Base-by-base conservation (phyloP, 2,113 vertebrate genomes). In the Atrichornis clamosus region DNA sequence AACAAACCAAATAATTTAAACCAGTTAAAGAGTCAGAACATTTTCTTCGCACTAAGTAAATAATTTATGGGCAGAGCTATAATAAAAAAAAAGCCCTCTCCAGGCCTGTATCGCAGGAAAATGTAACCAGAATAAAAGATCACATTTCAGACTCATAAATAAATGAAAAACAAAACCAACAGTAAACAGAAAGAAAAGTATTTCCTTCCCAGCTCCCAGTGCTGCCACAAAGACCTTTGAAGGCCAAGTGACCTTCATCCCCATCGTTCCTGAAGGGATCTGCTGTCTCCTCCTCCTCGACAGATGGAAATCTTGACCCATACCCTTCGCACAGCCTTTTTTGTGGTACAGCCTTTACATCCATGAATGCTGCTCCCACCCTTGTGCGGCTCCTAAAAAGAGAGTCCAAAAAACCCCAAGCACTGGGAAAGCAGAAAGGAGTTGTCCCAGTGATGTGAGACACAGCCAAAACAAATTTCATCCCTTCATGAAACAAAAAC, bases 1-100 rank as follows among this genome's bases (percentile, higher is more conserved):
- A 96, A 94, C 75, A 97, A 97, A 94, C 77, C 93, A 94, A 97
- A 96, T 97, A 91, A 97, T 96, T 97, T 97, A 97, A 97, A 97
- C 69, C 94, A 81, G 94, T 96, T 97, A 97, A 97, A 91, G 90
- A 96, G 90, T 96, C 91, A 93, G 94, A 97, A 92, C 89, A 84
- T 95, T 97, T 97, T 96, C 82, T 94, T 95, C 87, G 75, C 72
- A 83, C 87, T 76, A 94, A 89, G 55, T 97, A 94, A 98, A 97
- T 97, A 96, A 98, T 97, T 98, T 96, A 97, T 97, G 63, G 86
- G 73, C 59, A 90, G 37, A 96, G 73, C 94, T 94, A 86, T 79
- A 96, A 93, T 87, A 92, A 92, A 85, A 67, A 87, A 68, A 90
- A 92, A 88, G 33, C 46, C 78, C 89, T 96, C 69, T 94, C 93